Evolutionary conservation across 2,888 invertebrate genomes (phyloP).

Genomic region (Abscondita cerata): DNA sequence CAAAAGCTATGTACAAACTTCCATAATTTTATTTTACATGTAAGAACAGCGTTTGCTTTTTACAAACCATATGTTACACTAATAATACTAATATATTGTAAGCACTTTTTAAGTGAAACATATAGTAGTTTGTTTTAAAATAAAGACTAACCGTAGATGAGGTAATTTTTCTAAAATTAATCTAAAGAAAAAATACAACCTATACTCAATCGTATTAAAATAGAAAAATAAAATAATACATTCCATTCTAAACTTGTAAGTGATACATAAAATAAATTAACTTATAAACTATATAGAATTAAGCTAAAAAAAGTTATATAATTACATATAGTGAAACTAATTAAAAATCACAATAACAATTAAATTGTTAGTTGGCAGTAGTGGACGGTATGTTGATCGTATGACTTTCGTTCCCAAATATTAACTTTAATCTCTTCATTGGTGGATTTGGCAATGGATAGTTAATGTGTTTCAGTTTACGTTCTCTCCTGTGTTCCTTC

Average conservation of each 20-base stretch:
- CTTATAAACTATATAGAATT: slow-evolving; percentile 9
- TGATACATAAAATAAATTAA: slow-evolving; percentile 9
- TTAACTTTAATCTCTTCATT: slow-evolving; percentile 85
- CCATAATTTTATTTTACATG: slow-evolving; percentile 18
- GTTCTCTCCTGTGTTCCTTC: slow-evolving; percentile 58
- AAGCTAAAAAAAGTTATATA: slow-evolving; percentile 11
- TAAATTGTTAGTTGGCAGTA: slow-evolving; percentile 60
- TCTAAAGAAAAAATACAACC: slow-evolving; percentile 14
- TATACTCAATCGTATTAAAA: slow-evolving; percentile 21
- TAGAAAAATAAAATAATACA: slow-evolving; percentile 30
- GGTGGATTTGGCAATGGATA: slow-evolving; percentile 69
- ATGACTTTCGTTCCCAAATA: slow-evolving; percentile 88
- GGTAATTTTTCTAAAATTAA: slow-evolving; percentile 9
- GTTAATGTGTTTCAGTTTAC: slow-evolving; percentile 53
- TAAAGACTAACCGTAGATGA: slow-evolving; percentile 12
- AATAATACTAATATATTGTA: no score
- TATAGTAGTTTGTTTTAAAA: slow-evolving; percentile 12
- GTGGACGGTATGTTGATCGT: slow-evolving; percentile 87
- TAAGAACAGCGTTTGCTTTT: slow-evolving; percentile 2
- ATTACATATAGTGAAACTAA: slow-evolving; percentile 2
- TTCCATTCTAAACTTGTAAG: slow-evolving; percentile 20
- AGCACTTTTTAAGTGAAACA: slow-evolving; percentile 23
- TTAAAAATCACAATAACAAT: slow-evolving; percentile 27
- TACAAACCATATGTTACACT: slow-evolving; percentile 21
- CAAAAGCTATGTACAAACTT: slow-evolving; percentile 26